These are phyloP conservation scores for Zalophus californianus DNA, from an alignment of 2,797 vertebrate genomes.

Conservation along the genomic window DNA sequence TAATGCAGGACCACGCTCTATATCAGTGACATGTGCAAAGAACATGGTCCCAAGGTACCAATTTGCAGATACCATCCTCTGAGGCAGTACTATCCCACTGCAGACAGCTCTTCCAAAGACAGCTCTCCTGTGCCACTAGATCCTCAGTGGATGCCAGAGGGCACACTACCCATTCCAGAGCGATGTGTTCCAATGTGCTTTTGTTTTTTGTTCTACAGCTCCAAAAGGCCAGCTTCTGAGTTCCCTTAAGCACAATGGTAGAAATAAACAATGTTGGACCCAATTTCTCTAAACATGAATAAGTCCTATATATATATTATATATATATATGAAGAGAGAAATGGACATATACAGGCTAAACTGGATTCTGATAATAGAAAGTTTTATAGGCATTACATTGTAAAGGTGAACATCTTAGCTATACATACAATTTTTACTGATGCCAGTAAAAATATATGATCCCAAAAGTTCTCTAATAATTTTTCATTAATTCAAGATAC, in stretches of 20 bases:
- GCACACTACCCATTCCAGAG: not conserved
- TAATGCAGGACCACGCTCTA: not conserved
- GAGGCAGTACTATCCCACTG: not conserved
- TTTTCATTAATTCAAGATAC: not conserved
- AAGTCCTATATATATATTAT: not conserved
- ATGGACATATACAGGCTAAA: not conserved
- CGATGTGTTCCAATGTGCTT: not conserved
- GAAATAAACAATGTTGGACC: not conserved
- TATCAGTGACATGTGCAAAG: not conserved
- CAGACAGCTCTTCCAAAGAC: not conserved
- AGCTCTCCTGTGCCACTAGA: not conserved
- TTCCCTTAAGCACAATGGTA: not conserved
- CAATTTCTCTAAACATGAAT: not conserved
- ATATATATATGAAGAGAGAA: not conserved
- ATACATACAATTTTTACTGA: not conserved
- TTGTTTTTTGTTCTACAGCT: not conserved
- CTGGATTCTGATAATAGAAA: not conserved
- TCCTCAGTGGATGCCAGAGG: not conserved
- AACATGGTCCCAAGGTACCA: not conserved
- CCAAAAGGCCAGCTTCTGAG: not conserved
- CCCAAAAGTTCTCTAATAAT: not conserved
- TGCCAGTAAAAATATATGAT: not conserved
- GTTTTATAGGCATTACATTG: not conserved
- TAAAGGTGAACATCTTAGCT: not conserved
- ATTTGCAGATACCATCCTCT: not conserved